A percentile compares a stretch with the other conserved stretches of the same genome.
These are phyloP conservation scores for Archivesica marissinica DNA, from an alignment of 1,140 invertebrate genomes.

Conservation along the genomic window DNA sequence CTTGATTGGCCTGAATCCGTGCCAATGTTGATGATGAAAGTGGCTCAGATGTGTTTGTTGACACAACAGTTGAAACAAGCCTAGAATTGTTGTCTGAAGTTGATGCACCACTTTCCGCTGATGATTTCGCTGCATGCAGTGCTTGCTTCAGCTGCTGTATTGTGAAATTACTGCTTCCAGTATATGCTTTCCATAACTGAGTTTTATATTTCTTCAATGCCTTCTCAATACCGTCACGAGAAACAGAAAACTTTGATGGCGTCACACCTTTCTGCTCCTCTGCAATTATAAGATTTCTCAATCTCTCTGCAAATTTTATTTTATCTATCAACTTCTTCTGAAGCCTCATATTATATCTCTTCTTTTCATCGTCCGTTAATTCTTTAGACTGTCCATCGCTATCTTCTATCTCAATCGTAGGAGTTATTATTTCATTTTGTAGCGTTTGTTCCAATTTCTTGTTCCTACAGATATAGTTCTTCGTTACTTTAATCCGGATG, in stretches of 20 bases:
- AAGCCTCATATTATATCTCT: slow-evolving; percentile 22
- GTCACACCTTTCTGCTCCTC: slow-evolving; percentile 46
- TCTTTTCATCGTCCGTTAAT: slow-evolving; percentile 40
- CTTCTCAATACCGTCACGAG: slow-evolving; percentile 56
- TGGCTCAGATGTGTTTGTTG: not conserved
- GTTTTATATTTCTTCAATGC: slow-evolving; percentile 60
- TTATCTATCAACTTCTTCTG: slow-evolving; percentile 61
- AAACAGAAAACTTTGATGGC: slow-evolving; percentile 44
- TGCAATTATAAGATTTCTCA: slow-evolving; percentile 38
- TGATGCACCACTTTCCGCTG: not conserved
- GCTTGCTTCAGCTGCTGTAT: slow-evolving; percentile 51
- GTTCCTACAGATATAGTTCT: slow-evolving; percentile 1
- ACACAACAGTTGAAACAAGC: not conserved
- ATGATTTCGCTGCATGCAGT: slow-evolving; percentile 29
- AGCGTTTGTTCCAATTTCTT: slow-evolving; percentile 10
- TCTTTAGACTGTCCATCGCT: slow-evolving; percentile 34
- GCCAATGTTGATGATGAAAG: not conserved
- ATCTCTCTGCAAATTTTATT: slow-evolving; percentile 59
- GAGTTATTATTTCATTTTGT: not conserved
- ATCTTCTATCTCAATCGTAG: slow-evolving; percentile 13
- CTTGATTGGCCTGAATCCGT: slow-evolving; percentile 13
- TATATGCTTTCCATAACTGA: slow-evolving; percentile 60
- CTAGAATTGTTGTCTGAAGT: not conserved
- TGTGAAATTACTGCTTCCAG: slow-evolving; percentile 36
- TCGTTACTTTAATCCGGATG: slow-evolving; percentile 70